Conservation (phyloP, 1,140 invertebrate species). For the Chrysopa pallens region DNA sequence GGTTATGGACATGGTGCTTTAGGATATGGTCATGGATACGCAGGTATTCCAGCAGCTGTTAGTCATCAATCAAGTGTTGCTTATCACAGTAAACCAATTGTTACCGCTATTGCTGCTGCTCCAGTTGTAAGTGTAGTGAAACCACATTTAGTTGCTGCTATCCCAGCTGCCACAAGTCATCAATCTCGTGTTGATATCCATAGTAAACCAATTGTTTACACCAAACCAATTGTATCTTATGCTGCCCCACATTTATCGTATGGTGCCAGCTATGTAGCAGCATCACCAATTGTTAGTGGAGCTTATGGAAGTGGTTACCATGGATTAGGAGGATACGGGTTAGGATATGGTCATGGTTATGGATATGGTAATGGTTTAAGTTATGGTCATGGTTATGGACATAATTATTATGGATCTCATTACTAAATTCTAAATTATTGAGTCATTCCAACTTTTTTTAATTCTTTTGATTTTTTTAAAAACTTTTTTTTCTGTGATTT, state of each 20-base stretch:
- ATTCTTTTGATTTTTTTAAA: no score
- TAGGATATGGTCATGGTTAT: no score
- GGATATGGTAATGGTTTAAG: constrained; percentile 1
- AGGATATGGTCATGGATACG: constrained; percentile 1
- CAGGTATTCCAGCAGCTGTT: not conserved
- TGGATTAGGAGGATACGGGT: no score
- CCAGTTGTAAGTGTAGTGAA: constrained; percentile 5
- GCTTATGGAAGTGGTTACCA: no score
- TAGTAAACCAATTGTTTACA: constrained; percentile 2
- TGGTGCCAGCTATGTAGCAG: no score
- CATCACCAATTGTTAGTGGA: no score
- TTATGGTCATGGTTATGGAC: constrained; percentile 1
- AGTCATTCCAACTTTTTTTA: no score
- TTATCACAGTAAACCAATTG: constrained; percentile 15
- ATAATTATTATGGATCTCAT: not conserved
- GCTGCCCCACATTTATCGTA: constrained; percentile 1
- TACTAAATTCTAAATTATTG: not conserved
- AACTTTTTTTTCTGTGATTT: no score
- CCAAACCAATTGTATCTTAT: constrained; percentile 5
- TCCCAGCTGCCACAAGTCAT: constrained; percentile 6
- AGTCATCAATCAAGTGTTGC: constrained; percentile 21
- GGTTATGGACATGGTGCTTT: constrained; percentile 2
- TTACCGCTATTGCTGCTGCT: constrained; percentile 12
- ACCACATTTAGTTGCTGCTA: constrained; percentile 2
- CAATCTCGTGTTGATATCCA: constrained; percentile 7